phyloP scores from a whole-genome alignment of 2,797 vertebrate genomes.

The Crax fasciolata region DNA sequence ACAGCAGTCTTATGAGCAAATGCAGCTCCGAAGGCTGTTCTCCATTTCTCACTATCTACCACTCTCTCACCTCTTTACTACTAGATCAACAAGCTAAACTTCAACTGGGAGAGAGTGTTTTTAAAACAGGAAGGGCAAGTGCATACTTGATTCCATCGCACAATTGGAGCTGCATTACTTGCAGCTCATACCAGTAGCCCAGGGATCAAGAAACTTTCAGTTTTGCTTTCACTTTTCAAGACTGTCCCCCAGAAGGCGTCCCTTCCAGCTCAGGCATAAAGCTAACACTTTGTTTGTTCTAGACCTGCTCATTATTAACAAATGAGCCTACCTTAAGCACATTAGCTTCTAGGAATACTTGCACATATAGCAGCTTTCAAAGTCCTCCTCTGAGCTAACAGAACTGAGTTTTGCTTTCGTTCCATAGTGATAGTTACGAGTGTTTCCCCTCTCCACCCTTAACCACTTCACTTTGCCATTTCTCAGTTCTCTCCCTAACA shows the following conservation, averaged over 20 bases:
- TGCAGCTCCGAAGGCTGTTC: background rate
- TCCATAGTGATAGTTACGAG: background rate
- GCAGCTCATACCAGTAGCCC: background rate
- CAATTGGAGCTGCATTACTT: background rate
- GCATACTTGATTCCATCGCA: background rate
- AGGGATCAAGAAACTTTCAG: background rate
- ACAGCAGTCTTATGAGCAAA: background rate
- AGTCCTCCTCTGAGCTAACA: background rate
- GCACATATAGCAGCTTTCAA: background rate
- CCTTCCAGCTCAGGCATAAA: background rate
- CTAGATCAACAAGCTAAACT: background rate
- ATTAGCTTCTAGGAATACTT: background rate
- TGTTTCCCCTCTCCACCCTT: background rate
- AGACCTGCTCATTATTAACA: background rate
- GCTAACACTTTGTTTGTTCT: background rate
- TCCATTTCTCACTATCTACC: background rate
- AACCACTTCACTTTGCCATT: background rate
- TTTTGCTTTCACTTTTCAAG: background rate
- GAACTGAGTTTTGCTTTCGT: background rate
- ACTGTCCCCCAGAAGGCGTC: background rate
- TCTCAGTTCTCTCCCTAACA: background rate
- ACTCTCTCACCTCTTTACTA: background rate
- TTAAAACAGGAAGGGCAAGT: background rate
- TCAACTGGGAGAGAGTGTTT: background rate
- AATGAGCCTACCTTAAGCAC: background rate